Percentiles rank a stretch among this genome's conserved stretches.
phyloP scores from a whole-genome alignment of 2,113 vertebrate species.

The Collichthys lucidus region DNA sequence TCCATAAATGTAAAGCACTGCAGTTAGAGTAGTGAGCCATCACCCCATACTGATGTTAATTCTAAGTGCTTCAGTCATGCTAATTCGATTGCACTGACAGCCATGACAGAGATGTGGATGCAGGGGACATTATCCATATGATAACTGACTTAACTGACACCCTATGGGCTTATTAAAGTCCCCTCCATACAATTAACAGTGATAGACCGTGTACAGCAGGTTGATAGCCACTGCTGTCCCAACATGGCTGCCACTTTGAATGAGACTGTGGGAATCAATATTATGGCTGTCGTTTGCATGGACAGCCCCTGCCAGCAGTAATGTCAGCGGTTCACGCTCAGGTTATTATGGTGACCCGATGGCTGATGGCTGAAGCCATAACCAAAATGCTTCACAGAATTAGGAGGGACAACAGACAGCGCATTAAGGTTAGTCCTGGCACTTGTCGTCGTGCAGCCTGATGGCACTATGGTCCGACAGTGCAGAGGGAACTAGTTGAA shows the following conservation, averaged over 20 bases:
- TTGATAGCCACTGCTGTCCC: constrained; percentile 7
- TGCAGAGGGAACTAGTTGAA: neutral
- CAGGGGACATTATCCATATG: constrained; percentile 56
- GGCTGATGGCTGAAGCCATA: constrained; percentile 45
- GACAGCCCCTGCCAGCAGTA: constrained; percentile 7
- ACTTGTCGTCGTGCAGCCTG: neutral
- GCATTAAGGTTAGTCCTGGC: constrained; percentile 24
- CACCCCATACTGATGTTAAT: constrained; percentile 65
- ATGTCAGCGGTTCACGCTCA: constrained; percentile 23
- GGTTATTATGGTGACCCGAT: constrained; percentile 27
- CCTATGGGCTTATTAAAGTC: constrained; percentile 51
- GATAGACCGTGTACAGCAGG: constrained; percentile 16
- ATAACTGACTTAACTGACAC: constrained; percentile 60
- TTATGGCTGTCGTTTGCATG: constrained; percentile 25
- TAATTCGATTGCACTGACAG: constrained; percentile 74
- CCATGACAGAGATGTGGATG: constrained; percentile 50
- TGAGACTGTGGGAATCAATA: constrained; percentile 18
- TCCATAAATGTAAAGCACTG: constrained; percentile 68
- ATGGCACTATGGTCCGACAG: neutral
- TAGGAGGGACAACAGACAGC: constrained; percentile 41
- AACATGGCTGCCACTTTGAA: constrained; percentile 30
- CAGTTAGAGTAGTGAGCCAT: constrained; percentile 61
- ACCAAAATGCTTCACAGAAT: constrained; percentile 47
- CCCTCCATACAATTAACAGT: constrained; percentile 41
- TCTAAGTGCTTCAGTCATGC: constrained; percentile 70